These are phyloP conservation scores for Muntiacus muntjak DNA, from an alignment of 2,113 vertebrate species.

Conservation along the genomic window DNA sequence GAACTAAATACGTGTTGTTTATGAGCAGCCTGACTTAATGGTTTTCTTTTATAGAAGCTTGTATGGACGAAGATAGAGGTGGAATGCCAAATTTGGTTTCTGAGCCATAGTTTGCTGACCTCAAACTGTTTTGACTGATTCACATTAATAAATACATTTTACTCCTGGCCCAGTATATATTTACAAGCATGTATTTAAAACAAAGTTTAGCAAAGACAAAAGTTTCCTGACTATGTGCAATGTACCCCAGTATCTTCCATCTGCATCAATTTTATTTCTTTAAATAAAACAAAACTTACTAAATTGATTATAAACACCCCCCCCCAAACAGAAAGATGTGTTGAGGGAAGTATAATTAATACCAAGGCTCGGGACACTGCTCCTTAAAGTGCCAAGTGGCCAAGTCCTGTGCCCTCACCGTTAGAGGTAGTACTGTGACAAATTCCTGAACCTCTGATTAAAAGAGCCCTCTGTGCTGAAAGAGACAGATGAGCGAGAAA, in stretches of 20 bases:
- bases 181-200: background rate
- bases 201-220: background rate
- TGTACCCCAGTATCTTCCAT: background rate
- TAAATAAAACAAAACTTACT: background rate
- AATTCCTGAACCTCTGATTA: background rate
- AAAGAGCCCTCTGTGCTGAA: background rate
- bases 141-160: conserved; percentile 9
- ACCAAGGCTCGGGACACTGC: background rate
- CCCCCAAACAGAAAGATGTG: background rate
- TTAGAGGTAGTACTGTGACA: background rate
- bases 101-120: background rate
- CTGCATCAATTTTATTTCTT: background rate
- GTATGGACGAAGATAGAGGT: background rate
- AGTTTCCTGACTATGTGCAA: background rate
- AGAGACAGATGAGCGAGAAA: background rate
- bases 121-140: background rate
- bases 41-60: background rate
- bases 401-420: background rate
- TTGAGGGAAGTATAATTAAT: no score
- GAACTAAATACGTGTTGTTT: background rate
- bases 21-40: background rate
- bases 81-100: background rate
- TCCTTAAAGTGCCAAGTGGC: background rate
- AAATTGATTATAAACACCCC: background rate
- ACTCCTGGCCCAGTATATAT: background rate